These are phyloP conservation scores for Misgurnus anguillicaudatus DNA, from an alignment of 2,113 vertebrate genomes.

Conservation along the genomic window DNA sequence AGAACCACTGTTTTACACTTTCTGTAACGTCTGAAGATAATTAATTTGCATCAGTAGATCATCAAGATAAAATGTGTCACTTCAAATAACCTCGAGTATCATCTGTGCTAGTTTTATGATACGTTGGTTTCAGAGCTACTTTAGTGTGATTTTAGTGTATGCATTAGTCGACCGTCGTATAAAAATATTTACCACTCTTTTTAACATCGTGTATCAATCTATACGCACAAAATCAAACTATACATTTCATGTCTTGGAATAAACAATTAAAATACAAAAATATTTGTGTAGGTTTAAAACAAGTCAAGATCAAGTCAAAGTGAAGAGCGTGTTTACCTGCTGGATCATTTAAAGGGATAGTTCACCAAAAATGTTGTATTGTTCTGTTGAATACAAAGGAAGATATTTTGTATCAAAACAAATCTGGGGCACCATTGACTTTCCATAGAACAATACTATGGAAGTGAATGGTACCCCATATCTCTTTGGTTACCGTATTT, in stretches of 20 bases:
- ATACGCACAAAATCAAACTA: constrained; percentile 19
- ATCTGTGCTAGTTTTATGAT: constrained; percentile 25
- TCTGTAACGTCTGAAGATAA: background rate
- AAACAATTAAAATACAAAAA: constrained; percentile 45
- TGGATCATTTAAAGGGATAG: background rate
- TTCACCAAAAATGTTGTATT: too few species aligned
- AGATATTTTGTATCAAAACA: too few species aligned
- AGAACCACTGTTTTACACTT: background rate
- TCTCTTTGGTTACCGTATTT: too few species aligned
- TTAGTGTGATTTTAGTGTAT: background rate
- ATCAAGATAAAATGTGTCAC: background rate
- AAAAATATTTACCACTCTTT: constrained; percentile 47
- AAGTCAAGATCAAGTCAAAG: constrained; percentile 6
- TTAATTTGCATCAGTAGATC: background rate
- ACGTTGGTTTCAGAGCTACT: background rate
- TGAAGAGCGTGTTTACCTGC: background rate
- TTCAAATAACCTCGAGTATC: background rate
- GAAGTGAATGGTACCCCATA: too few species aligned
- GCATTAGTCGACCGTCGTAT: constrained; percentile 37
- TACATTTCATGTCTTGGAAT: constrained; percentile 10
- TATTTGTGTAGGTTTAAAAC: constrained; percentile 40
- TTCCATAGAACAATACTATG: too few species aligned
- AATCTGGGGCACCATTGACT: too few species aligned
- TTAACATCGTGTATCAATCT: constrained; percentile 12
- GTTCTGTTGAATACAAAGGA: too few species aligned